phyloP scores from a whole-genome alignment of 2,888 invertebrate genomes.

The Caenorhabditis sinica region DNA sequence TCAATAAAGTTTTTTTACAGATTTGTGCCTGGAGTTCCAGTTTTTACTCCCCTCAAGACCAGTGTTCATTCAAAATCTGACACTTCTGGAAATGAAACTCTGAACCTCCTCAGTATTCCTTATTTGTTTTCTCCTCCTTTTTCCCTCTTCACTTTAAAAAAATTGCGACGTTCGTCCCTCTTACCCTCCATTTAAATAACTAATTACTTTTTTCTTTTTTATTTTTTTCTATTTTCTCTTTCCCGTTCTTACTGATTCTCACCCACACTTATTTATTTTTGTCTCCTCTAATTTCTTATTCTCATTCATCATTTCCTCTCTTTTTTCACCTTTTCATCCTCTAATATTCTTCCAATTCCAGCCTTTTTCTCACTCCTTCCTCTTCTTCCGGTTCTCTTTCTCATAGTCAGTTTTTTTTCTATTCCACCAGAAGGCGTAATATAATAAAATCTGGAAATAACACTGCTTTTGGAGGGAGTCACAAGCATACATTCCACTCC shows the following conservation, averaged over 20 bases:
- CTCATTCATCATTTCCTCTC: background rate
- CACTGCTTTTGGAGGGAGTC: slow-evolving; percentile 23
- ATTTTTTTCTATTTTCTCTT: background rate
- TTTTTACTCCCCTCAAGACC: no score
- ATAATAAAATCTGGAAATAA: slow-evolving; percentile 39
- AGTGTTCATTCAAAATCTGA: background rate
- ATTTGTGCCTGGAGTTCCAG: no score
- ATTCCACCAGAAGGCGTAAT: slow-evolving; percentile 18
- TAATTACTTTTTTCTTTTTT: slow-evolving; percentile 13
- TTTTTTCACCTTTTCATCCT: slow-evolving; percentile 1
- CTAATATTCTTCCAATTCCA: background rate
- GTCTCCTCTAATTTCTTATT: slow-evolving; percentile 12
- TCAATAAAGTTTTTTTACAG: no score
- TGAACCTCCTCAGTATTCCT: background rate
- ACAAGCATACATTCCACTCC: slow-evolving; percentile 27
- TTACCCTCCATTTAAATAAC: slow-evolving; percentile 16
- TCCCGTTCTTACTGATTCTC: background rate
- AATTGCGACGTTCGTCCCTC: background rate
- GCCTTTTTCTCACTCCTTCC: background rate
- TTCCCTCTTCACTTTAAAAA: background rate
- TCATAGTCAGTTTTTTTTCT: background rate
- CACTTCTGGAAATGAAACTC: no score
- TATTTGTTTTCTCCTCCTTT: background rate
- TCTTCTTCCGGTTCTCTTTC: slow-evolving; percentile 20
- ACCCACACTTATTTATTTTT: background rate